These are phyloP conservation scores for Anadara kagoshimensis DNA, from an alignment of 1,140 invertebrate genomes.

Conservation along the genomic window DNA sequence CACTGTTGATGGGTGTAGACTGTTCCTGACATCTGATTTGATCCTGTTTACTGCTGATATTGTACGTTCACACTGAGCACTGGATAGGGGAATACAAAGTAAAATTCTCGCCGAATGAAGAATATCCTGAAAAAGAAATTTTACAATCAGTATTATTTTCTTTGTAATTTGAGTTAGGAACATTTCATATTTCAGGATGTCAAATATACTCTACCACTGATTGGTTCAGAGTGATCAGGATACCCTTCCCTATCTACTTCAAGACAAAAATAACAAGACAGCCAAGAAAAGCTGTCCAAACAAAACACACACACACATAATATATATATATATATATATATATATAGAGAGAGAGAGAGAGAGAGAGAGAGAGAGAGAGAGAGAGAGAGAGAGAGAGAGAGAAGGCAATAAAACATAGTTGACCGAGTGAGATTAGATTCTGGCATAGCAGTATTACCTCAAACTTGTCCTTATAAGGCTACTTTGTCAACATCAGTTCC, in stretches of 20 bases:
- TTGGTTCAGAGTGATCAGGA: too few relatives aligned
- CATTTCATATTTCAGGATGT: not conserved
- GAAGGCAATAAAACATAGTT: not conserved
- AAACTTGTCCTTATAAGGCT: slow-evolving; percentile 11
- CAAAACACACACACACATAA: too few relatives aligned
- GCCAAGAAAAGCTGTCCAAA: too few relatives aligned
- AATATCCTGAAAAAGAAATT: not conserved
- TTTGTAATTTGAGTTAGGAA: too few relatives aligned
- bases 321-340: too few relatives aligned
- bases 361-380: too few relatives aligned
- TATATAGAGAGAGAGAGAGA: too few relatives aligned
- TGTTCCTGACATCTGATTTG: not conserved
- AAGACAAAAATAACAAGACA: too few relatives aligned
- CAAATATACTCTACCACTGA: too few relatives aligned
- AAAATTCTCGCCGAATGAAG: slow-evolving; percentile 1
- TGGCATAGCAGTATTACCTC: not conserved
- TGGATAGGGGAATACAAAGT: not conserved
- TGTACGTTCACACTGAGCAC: slow-evolving; percentile 12
- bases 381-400: too few relatives aligned
- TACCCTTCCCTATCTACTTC: too few relatives aligned
- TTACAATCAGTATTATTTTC: too few relatives aligned
- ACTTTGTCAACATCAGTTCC: not conserved
- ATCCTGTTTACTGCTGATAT: slow-evolving; percentile 11
- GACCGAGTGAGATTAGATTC: not conserved
- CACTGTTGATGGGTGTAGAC: not conserved